Base-by-base conservation (phyloP, 2,113 vertebrate genomes). In the Rhinichthys klamathensis region DNA sequence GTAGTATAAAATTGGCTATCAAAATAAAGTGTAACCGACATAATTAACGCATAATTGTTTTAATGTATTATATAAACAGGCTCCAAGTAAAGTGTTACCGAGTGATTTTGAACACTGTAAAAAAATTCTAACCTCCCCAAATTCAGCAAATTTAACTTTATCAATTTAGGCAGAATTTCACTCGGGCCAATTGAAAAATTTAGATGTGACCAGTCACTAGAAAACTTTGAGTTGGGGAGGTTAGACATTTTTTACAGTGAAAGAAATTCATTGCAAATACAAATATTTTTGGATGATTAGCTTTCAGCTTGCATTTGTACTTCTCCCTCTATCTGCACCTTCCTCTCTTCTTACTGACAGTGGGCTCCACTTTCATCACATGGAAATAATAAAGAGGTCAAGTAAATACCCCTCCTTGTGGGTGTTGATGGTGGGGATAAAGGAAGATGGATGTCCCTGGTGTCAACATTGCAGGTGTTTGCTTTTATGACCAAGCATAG, bases 401-500 rank as follows among this genome's bases (percentile, higher is more conserved):
- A 90, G 88, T 89, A 90, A 93, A 90, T 94, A 89, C 87, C 90
- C 92, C 86, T 88, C 90, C 84, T 85, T 61, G 87, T 89, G 82
- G 88, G 88, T 90, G 92, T 90, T 93, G 92, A 93, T 87, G 91
- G 82, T 70, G 83, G 86, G 90, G 90, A 90, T 91, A 91, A 92
- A 93, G 78, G 88, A 93, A 94, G 92, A 94, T 91, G 91, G 92
- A 95, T 94, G 88, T 89, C 80, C 83, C 86, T 79, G 61, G 90
- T 90, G 89, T 91, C 91, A 91, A 93, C 92, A 41, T 92, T 82
- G 88, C 94, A 95, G 95, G 94, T 95, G 94, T 94, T 93, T 93
- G 92, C 88, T 91, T 94, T 94, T 90, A 90, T 88, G 91, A 90
- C 88, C 86, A 79, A 75, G 75, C 54, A 80, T 89, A 91, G 88